Evolutionary conservation across 2,797 vertebrate genomes (phyloP).

Genomic region (Calcarius lapponicus): DNA sequence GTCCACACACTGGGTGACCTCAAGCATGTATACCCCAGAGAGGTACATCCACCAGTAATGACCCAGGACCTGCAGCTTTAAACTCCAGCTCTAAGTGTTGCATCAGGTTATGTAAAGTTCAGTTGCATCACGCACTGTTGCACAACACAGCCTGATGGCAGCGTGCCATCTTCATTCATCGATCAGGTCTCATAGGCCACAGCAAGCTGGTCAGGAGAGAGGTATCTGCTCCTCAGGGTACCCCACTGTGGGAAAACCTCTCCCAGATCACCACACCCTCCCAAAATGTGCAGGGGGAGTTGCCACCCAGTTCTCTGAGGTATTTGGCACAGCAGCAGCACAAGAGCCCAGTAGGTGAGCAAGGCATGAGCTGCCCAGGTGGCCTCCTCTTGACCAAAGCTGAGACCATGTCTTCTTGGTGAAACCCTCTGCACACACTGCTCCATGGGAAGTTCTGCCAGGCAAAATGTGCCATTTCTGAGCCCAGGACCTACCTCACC

Average conservation of each 20-base stretch:
- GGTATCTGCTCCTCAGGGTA: not conserved
- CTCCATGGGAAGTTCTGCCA: fast-evolving
- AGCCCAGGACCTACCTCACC: not conserved
- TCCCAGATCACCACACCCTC: slow-evolving; percentile 1
- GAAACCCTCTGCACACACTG: not conserved
- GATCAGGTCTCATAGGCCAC: not conserved
- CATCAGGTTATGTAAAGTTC: slow-evolving; percentile 77
- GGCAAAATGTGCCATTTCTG: not conserved
- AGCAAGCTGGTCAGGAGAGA: not conserved
- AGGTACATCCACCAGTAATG: not conserved
- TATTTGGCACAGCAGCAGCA: not conserved
- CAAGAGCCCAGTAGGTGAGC: not conserved
- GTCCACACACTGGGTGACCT: slow-evolving; percentile 14
- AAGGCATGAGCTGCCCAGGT: not conserved
- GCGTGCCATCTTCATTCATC: slow-evolving; percentile 59
- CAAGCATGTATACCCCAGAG: not conserved
- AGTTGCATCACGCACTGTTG: slow-evolving; percentile 66
- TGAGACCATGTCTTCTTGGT: not conserved
- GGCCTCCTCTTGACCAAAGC: not conserved
- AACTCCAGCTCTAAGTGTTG: slow-evolving; percentile 63
- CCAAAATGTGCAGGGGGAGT: not conserved
- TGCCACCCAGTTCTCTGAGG: not conserved
- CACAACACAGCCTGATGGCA: slow-evolving; percentile 29
- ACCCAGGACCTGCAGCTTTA: slow-evolving; percentile 46
- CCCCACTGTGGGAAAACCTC: not conserved